phyloP scores from a whole-genome alignment of 2,797 vertebrate species.

The Hirundo rustica region DNA sequence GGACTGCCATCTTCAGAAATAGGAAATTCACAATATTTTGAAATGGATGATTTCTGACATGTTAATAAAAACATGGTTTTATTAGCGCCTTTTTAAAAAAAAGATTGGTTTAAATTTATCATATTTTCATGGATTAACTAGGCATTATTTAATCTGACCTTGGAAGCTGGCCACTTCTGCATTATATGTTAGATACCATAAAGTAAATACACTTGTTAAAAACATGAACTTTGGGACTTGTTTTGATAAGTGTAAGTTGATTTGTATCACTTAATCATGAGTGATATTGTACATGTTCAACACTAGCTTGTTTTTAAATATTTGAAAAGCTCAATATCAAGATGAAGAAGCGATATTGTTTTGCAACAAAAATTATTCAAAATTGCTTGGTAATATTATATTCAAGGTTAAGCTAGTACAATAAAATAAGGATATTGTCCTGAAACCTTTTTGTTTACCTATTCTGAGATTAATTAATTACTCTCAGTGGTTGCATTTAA shows the following conservation, averaged over 20 bases:
- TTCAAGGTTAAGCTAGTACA: background rate
- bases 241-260: background rate
- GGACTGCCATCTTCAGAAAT: background rate
- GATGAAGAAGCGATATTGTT: background rate
- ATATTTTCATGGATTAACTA: background rate
- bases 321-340: background rate
- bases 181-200: background rate
- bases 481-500: background rate
- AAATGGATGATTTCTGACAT: background rate
- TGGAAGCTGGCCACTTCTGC: background rate
- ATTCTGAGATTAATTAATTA: background rate
- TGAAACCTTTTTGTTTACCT: background rate
- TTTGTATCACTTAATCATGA: background rate
- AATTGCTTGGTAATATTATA: background rate
- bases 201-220: background rate
- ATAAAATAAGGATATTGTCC: background rate
- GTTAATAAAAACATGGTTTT: background rate
- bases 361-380: background rate
- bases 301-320: background rate
- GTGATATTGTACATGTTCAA: background rate
- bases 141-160: background rate
- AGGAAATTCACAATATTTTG: background rate
- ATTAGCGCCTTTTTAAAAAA: background rate
- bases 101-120: background rate
- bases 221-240: background rate